A percentile compares a stretch with the other conserved stretches of the same genome.
phyloP scores from a whole-genome alignment of 2,888 invertebrate genomes.

The Unio delphinus region DNA sequence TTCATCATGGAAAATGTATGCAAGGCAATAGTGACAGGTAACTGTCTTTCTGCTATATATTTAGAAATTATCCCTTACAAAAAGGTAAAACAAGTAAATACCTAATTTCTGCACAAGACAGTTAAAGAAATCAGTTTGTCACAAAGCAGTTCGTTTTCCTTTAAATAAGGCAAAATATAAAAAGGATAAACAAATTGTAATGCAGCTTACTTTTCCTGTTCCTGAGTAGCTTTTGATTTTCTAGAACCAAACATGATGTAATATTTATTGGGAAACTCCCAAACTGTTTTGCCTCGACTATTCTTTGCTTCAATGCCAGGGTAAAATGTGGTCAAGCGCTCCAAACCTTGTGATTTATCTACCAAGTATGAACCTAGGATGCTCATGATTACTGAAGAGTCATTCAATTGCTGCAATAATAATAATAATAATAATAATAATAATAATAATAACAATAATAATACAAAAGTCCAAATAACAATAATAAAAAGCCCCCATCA shows the following conservation, averaged over 20 bases:
- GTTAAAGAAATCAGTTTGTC: no score
- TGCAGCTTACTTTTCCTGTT: constrained; percentile 54
- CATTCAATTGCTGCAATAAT: constrained; percentile 83
- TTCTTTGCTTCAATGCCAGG: constrained; percentile 57
- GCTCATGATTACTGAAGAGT: constrained; percentile 95
- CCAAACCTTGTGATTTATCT: constrained; percentile 74
- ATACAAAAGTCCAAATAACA: background rate
- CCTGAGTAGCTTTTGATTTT: constrained; percentile 26
- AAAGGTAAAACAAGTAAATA: no score
- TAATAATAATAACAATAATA: no score
- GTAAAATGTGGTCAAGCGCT: constrained; percentile 73
- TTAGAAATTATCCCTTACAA: no score
- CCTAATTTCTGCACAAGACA: no score
- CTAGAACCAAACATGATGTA: constrained; percentile 66
- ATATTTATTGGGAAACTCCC: constrained; percentile 67
- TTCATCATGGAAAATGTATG: no score
- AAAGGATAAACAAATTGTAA: background rate
- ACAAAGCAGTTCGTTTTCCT: no score
- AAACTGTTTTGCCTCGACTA: constrained; percentile 61
- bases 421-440: constrained; percentile 5
- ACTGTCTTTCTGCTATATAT: no score
- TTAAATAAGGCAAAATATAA: background rate
- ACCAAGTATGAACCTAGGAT: constrained; percentile 83
- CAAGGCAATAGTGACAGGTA: no score
- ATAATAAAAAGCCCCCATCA: background rate